These are phyloP conservation scores for Medauroidea extradentata DNA, from an alignment of 1,140 invertebrate genomes.

Conservation along the genomic window DNA sequence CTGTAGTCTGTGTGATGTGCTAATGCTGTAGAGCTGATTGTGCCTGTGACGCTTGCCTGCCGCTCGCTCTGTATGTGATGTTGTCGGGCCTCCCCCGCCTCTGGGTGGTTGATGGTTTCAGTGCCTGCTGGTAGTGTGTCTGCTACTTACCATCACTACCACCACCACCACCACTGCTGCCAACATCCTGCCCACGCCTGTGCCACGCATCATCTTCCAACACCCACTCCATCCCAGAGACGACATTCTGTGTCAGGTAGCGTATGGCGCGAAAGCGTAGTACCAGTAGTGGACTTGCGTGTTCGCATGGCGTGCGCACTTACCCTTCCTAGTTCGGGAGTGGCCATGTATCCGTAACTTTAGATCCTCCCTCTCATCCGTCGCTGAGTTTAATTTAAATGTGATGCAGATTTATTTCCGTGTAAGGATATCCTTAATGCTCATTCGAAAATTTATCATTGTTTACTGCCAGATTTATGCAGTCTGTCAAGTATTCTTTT, in stretches of 20 bases:
- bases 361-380: no score
- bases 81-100: neutral
- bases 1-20: neutral
- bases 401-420: no score
- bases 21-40: neutral
- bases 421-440: no score
- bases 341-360: no score
- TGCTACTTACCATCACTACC: conserved; percentile 1
- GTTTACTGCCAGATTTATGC: no score
- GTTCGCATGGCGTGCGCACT: no score
- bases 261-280: neutral
- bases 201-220: neutral
- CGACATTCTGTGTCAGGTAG: conserved; percentile 42
- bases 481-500: no score
- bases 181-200: neutral
- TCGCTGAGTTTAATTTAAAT: no score
- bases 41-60: neutral
- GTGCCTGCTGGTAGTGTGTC: conserved; percentile 11
- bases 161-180: conserved; percentile 8
- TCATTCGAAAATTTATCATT: no score
- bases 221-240: conserved; percentile 25
- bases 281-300: no score
- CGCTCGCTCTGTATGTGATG: neutral
- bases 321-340: no score
- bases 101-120: conserved; percentile 13